Evolutionary conservation across 2,797 vertebrate genomes (phyloP).

Genomic region (Falco rusticolus): DNA sequence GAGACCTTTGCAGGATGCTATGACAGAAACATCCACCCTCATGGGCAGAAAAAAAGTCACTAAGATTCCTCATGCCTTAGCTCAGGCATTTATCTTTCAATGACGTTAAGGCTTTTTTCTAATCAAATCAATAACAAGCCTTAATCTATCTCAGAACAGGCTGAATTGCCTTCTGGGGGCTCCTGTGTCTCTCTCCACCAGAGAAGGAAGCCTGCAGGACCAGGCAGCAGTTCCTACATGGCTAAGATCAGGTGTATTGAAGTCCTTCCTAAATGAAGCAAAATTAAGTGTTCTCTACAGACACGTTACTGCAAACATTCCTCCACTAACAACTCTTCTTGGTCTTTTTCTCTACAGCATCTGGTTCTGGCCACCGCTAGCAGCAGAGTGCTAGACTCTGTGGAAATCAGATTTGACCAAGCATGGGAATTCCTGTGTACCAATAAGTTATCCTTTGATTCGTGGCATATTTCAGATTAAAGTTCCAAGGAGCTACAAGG

Average conservation of each 20-base stretch:
- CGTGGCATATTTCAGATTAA: slow-evolving; percentile 27
- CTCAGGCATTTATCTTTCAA: neutral
- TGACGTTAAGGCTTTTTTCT: neutral
- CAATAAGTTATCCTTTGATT: slow-evolving; percentile 49
- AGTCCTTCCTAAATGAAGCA: neutral
- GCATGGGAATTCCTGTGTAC: slow-evolving; percentile 32
- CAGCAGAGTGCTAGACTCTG: neutral
- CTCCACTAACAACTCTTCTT: neutral
- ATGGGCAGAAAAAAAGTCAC: neutral
- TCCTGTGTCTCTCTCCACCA: neutral
- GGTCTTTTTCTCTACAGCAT: neutral
- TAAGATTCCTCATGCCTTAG: neutral
- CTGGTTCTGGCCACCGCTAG: neutral
- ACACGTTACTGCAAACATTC: neutral
- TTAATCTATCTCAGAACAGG: neutral
- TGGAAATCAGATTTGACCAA: slow-evolving; percentile 50
- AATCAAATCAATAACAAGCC: neutral
- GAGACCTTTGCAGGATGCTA: neutral
- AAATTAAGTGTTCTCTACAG: neutral
- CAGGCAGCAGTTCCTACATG: neutral
- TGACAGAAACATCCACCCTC: neutral
- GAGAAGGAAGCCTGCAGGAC: neutral
- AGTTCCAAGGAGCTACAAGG: slow-evolving; percentile 43
- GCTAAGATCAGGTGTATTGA: neutral
- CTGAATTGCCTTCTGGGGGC: neutral